Evolutionary conservation across 2,888 invertebrate species (phyloP).

Genomic region (Tinea semifulvella): DNA sequence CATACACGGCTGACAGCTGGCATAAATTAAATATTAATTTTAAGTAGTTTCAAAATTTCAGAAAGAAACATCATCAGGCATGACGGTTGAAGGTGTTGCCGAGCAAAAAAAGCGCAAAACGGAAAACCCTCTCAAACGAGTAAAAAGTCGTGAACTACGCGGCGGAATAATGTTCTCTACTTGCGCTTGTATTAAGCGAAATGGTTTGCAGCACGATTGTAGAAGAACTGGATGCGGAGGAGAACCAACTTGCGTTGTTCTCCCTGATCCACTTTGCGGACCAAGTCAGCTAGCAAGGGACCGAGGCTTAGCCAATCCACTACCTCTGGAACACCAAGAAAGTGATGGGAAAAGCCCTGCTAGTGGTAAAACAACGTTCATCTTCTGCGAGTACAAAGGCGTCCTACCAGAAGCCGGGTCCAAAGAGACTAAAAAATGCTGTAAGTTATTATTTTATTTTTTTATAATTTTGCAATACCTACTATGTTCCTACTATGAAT

Average conservation of each 20-base stretch:
- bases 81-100: conserved; percentile 37
- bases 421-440: conserved; percentile 35
- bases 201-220: conserved; percentile 69
- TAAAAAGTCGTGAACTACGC: conserved; percentile 62
- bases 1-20: conserved; percentile 38
- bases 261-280: conserved; percentile 64
- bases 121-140: conserved; percentile 51
- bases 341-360: conserved; percentile 28
- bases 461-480: no score
- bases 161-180: conserved; percentile 64
- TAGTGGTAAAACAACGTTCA: conserved; percentile 32
- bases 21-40: not conserved
- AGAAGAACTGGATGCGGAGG: conserved; percentile 63
- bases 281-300: conserved; percentile 61
- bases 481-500: no score
- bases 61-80: conserved; percentile 36
- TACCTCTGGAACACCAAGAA: conserved; percentile 39
- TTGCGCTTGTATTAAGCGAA: conserved; percentile 67
- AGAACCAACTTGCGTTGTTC: conserved; percentile 55
- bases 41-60: conserved; percentile 26
- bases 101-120: conserved; percentile 27
- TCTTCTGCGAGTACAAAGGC: conserved; percentile 54
- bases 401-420: conserved; percentile 31
- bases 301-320: conserved; percentile 48
- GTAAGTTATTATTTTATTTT: no score